Percentiles rank a stretch among this genome's conserved stretches.
These are phyloP conservation scores for Eudasyphora cyanicolor DNA, from an alignment of 2,888 invertebrate genomes.

Conservation along the genomic window DNA sequence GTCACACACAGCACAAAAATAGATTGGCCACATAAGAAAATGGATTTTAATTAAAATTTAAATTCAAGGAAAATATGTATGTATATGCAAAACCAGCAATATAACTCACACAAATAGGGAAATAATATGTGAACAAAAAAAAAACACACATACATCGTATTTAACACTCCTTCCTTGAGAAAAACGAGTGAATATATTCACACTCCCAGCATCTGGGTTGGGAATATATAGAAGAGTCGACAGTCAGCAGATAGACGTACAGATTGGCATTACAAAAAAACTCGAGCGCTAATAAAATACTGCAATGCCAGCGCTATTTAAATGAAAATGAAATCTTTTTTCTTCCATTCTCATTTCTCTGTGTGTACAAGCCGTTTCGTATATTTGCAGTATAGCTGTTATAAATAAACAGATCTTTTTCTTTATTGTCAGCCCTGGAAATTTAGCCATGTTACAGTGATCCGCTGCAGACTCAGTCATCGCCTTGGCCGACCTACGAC, in stretches of 20 bases:
- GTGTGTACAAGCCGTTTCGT: not conserved
- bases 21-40: not conserved
- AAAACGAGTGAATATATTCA: conserved; percentile 11
- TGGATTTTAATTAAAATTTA: not conserved
- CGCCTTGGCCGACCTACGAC: conserved; percentile 17
- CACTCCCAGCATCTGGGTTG: conserved; percentile 13
- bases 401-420: conserved; percentile 54
- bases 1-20: not conserved
- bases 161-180: conserved; percentile 60
- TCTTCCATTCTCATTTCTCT: not conserved
- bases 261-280: not conserved
- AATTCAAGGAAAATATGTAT: not conserved
- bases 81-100: not conserved
- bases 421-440: conserved; percentile 19
- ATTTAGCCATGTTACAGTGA: conserved; percentile 30
- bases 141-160: not conserved
- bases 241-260: not conserved
- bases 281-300: conserved; percentile 36
- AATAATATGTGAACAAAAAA: conserved; percentile 29
- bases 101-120: not conserved
- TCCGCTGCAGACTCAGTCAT: conserved; percentile 38
- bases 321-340: conserved; percentile 73
- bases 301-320: conserved; percentile 67
- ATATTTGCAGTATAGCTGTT: too few relatives aligned
- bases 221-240: conserved; percentile 2